Base-by-base conservation (phyloP, 1,140 invertebrate genomes). In the Eurosta solidaginis region DNA sequence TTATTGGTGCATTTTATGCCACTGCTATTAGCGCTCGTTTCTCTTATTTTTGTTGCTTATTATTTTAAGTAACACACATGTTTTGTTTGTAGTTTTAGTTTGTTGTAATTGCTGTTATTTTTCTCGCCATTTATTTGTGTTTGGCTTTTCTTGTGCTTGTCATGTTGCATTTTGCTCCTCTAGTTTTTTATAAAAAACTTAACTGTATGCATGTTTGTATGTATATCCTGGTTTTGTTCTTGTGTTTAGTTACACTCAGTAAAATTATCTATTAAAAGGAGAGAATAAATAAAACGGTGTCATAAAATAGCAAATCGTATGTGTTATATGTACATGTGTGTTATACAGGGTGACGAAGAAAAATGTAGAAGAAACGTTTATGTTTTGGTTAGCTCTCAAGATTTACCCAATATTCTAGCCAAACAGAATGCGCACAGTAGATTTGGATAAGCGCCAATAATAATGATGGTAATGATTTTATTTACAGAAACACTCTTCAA, bases 21-120 rank as follows among this genome's bases (percentile, higher is more conserved):
- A 9, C 6, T 29, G 33, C 17, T 68, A 68, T n/a, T 14, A 20
- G 33, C 33, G 52, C 59, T 68, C 59, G 36, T 68, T 68, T 29
- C 25, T n/a, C n/a, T n/a, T 68, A 36, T 29, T 12, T 36, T 63
- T 63, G 59, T 63, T 63, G 29, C 14, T 59, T 59, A 29, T 59
- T 29, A 29, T 59, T 1, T 59, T 59, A 27, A 25, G 54, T 29
- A 33, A 40, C 59, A 68, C 59, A 40, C 52, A 40, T 22, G 59
- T n/a, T 20, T 3, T 40, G n/a, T 1, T 68, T 22, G 36, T 25
- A 20, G 22, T 25, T 22, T 40, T 42, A 40, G 40, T 29, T 33
- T 75, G 74, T 45, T 75, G 74, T 50, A 47, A 50, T 50, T 75
- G 42, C 42, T 75, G 74, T 49, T 75, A 50, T 50, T 75, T n/a